Evolutionary conservation across 2,113 vertebrate genomes (phyloP).

Genomic region (Phaethon lepturus): DNA sequence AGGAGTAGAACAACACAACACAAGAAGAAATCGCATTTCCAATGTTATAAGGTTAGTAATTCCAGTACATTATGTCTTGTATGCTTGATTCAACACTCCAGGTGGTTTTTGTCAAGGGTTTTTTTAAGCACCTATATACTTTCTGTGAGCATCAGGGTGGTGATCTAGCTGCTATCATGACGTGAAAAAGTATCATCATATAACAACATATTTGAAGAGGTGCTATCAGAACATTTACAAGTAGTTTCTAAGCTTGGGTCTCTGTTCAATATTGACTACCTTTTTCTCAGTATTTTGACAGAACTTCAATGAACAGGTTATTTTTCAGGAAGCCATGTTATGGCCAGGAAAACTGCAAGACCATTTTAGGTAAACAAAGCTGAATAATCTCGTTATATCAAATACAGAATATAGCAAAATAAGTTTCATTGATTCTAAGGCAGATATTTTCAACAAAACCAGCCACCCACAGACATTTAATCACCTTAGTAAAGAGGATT

Average conservation of each 20-base stretch:
- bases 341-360: not conserved
- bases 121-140: not conserved
- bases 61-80: not conserved
- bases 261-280: not conserved
- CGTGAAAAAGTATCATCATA: not conserved
- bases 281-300: not conserved
- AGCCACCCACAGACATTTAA: not conserved
- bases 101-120: not conserved
- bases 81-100: not conserved
- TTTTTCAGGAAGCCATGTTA: not conserved
- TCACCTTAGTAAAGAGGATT: not conserved
- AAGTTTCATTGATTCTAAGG: not conserved
- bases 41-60: not conserved
- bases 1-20: not conserved
- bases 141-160: not conserved
- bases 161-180: not conserved
- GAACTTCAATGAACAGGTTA: not conserved
- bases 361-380: not conserved
- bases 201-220: not conserved
- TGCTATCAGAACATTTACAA: not conserved
- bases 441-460: conserved; percentile 13
- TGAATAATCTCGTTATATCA: not conserved
- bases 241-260: not conserved
- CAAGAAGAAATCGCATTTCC: not conserved
- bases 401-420: not conserved